Percentiles rank a stretch among this genome's conserved stretches.
Evolutionary conservation across 2,797 vertebrate genomes (phyloP).

Genomic region (Hoplostethus mediterraneus): DNA sequence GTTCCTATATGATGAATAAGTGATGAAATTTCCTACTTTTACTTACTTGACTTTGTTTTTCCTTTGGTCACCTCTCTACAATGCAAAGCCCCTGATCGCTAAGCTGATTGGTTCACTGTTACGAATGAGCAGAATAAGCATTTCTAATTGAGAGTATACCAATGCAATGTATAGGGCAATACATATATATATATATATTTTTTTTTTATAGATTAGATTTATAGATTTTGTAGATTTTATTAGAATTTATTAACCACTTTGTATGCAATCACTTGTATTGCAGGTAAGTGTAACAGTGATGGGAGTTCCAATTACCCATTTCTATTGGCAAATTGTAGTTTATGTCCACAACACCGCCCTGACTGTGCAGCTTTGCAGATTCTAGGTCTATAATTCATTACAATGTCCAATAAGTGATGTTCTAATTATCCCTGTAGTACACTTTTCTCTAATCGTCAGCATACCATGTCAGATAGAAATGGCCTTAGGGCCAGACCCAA

Average conservation of each 20-base stretch:
- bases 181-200: too few relatives aligned
- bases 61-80: neutral
- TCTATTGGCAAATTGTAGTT: conserved; percentile 25
- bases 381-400: conserved; percentile 40
- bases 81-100: neutral
- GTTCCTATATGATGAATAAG: neutral
- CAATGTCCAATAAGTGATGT: conserved; percentile 33
- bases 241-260: neutral
- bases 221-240: neutral
- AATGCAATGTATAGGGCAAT: too few relatives aligned
- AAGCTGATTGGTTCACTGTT: neutral
- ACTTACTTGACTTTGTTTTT: neutral
- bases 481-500: neutral
- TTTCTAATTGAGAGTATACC: conserved; percentile 2
- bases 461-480: neutral
- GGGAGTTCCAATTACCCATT: conserved; percentile 22
- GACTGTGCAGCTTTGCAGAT: conserved; percentile 11
- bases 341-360: conserved; percentile 11
- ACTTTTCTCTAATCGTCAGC: conserved; percentile 2
- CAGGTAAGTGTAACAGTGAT: conserved; percentile 7
- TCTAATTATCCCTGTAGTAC: conserved; percentile 14
- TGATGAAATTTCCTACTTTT: neutral
- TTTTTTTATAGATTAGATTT: too few relatives aligned
- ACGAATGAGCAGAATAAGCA: neutral
- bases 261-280: conserved; percentile 10